Base-by-base conservation (phyloP, 1,140 invertebrate genomes). In the Sinella curviseta region DNA sequence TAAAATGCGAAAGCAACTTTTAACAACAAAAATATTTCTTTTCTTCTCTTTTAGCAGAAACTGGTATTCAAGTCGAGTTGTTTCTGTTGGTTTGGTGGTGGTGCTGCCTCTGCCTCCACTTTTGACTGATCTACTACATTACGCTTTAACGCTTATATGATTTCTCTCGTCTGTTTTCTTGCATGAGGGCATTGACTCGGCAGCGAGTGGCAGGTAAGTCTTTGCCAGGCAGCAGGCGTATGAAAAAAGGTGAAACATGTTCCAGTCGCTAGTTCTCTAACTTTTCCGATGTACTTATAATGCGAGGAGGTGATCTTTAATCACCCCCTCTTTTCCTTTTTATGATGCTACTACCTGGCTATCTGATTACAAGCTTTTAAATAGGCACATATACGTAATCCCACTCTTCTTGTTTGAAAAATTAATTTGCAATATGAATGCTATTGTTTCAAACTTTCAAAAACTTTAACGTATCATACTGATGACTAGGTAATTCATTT, bases 171-270 rank as follows among this genome's bases (percentile, higher is more conserved):
- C 31, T 70, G 65, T 20, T 48, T 33, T 70, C 26, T 70, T 70
- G 65, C 65, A 33, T 30, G 65, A 33, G 65, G 65, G 65, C 65
- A 70, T 31, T 70, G 65, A 70, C 65, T 70, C 31, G 30, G 65
- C 30, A 70, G n/a, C n/a, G n/a, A n/a, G n/a, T n/a, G n/a, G n/a
- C n/a, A n/a, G n/a, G n/a, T n/a, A 70, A 70, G 65, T 4, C 57
- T 60, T 48, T 70, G 65, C 28, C 31, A 70, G 31, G 65, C 31
- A 12, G 57, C 24, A 65, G 24, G 24, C 8, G 57, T 65, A 48
- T 20, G 39, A 12, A n/a, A 70, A 70, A 70, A 33, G 31, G 65
- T 70, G 31, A 70, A 70, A 70, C 65, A 70, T 70, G 65, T 70
- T 70, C 65, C 65, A 70, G 65, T 70, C 65, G 4, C 2, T 33